phyloP scores from a whole-genome alignment of 2,113 vertebrate genomes.

The Grus americana region DNA sequence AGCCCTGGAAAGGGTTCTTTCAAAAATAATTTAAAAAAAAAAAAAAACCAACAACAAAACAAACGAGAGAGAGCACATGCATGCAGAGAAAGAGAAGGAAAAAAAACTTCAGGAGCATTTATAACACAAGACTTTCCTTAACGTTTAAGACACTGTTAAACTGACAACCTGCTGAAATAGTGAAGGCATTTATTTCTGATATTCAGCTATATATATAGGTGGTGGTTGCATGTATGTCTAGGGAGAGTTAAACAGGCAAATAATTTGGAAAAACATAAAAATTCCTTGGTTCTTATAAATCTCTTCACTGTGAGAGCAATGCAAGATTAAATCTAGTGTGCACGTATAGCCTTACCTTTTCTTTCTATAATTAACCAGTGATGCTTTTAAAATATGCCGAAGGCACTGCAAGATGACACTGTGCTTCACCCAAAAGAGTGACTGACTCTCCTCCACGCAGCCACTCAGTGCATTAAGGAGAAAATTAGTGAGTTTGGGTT shows the following conservation, averaged over 20 bases:
- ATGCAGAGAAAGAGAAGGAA: background rate
- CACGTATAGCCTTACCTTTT: slow-evolving; percentile 12
- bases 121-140: background rate
- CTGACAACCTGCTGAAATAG: background rate
- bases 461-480: slow-evolving; percentile 23
- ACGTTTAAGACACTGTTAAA: background rate
- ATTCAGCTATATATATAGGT: background rate
- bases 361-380: slow-evolving; percentile 19
- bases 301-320: background rate
- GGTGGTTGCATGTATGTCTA: no score
- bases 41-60: background rate
- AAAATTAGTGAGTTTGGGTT: slow-evolving; percentile 59
- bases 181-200: background rate
- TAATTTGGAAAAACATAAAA: background rate
- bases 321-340: background rate
- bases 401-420: slow-evolving; percentile 31
- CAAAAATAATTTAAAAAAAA: background rate
- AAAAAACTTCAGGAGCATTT: background rate
- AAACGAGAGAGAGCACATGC: background rate
- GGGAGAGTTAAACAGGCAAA: background rate
- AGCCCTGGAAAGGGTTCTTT: background rate
- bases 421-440: slow-evolving; percentile 38
- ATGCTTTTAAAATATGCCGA: slow-evolving; percentile 44
- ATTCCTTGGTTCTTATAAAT: background rate
- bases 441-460: slow-evolving; percentile 53